Evolutionary conservation across 1,140 invertebrate species (phyloP).

Genomic region (Nylanderia fulva): DNA sequence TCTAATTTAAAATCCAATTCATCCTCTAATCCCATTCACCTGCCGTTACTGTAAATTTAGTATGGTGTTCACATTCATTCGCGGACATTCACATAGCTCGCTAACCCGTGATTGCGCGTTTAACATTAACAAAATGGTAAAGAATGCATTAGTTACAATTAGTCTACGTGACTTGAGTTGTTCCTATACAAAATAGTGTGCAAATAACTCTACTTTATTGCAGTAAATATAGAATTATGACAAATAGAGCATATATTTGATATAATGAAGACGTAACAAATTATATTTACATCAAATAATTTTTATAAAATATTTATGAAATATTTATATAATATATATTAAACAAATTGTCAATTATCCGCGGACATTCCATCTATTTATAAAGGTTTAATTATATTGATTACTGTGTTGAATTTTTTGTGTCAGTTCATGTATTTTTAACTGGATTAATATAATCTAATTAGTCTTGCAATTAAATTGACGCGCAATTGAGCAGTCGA

Average conservation of each 20-base stretch:
- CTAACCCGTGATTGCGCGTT: conserved; percentile 10
- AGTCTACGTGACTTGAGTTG: neutral
- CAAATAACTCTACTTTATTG: neutral
- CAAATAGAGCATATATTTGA: neutral
- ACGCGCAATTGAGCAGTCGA: neutral
- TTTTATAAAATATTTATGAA: neutral
- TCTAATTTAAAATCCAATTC: conserved; percentile 63
- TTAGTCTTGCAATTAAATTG: conserved; percentile 9
- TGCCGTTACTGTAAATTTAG: conserved; percentile 43
- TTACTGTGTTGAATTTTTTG: neutral
- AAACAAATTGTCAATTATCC: no score
- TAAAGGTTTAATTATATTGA: neutral
- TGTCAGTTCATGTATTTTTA: neutral
- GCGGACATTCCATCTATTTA: neutral
- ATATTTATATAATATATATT: no score
- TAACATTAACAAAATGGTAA: conserved; percentile 27
- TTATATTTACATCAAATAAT: no score
- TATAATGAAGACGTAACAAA: neutral
- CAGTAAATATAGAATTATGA: neutral
- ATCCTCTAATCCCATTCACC: conserved; percentile 54
- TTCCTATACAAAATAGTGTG: neutral
- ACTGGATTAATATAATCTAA: neutral
- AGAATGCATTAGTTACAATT: neutral
- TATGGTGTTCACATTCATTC: conserved; percentile 36
- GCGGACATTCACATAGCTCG: no score